Evolutionary conservation across 1,140 invertebrate genomes (phyloP), one percentile per base, ranked within the genome.

Genomic region (Macrotrachela quadricornifera): DNA sequence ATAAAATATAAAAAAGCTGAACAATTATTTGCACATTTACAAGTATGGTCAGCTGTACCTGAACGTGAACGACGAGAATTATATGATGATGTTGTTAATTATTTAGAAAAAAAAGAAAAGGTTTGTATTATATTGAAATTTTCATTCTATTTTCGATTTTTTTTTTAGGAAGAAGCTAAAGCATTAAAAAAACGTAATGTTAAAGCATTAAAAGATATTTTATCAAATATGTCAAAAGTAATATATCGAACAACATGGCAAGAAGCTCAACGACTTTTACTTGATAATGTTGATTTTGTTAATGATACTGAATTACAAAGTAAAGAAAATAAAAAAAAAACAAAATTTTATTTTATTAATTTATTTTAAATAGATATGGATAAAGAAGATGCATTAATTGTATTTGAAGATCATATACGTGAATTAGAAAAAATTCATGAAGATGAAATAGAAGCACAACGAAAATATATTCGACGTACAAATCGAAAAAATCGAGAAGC

Each of bases 341-440:
- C 9, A n/a, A n/a, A n/a, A n/a, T 46, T 21, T 36, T 14, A 2
- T 41, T 18, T 37, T 51, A 3, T 42, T 30, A n/a, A n/a, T 30
- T 30, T 30, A 2, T 30, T 30, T 2, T 30, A 4, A 30, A 4
- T 49, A 69, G 68, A 69, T 57, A 71, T 72, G 68, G 70, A 72
- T 57, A 71, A 71, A 56, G 70, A 72, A 54, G 69, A 72, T 61
- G 70, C 70, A 1, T 57, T 72, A 52, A 60, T 71, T 16, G 68
- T 67, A 51, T 99, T 97, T 72, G 87, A 96, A 71, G 87, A 95
- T 62, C 91, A 97, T 65, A 96, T 97, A 60, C 76, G 87, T 51
- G 82, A 86, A 59, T 53, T 71, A 49, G 70, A 71, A 57, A 64
- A 67, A 52, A 67, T 68, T 45, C 64, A 68, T 58, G 65, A 71